Evolutionary conservation across 2,797 vertebrate genomes (phyloP).

Genomic region (Morus bassanus): DNA sequence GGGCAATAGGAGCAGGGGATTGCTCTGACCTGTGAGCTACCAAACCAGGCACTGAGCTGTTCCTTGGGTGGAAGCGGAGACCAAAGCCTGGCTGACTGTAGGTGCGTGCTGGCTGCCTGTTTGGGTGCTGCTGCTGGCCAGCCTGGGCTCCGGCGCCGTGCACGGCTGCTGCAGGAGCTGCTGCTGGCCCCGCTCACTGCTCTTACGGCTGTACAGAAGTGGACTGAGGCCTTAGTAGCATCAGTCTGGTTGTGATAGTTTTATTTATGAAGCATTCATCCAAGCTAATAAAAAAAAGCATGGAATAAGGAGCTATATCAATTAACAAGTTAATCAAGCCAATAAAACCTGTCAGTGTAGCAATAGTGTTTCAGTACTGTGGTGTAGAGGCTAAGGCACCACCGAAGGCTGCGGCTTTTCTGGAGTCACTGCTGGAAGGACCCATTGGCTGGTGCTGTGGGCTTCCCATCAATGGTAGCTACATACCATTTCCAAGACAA

Average conservation of each 20-base stretch:
- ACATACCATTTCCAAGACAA: background rate
- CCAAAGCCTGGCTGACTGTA: background rate
- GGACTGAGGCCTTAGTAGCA: background rate
- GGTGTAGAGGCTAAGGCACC: background rate
- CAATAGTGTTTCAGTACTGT: background rate
- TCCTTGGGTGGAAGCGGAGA: background rate
- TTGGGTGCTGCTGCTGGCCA: background rate
- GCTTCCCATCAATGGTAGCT: background rate
- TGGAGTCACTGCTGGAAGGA: background rate
- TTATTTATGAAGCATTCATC: background rate
- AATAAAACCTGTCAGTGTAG: background rate
- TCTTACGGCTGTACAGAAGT: background rate
- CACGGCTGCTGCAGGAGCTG: background rate
- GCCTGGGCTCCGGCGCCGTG: rapidly evolving
- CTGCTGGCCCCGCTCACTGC: background rate
- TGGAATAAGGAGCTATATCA: background rate
- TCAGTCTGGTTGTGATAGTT: background rate
- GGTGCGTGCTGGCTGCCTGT: background rate
- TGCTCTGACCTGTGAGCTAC: background rate
- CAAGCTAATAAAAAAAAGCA: background rate
- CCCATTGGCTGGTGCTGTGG: rapidly evolving
- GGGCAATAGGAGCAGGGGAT: background rate
- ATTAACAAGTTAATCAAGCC: background rate
- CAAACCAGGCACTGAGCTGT: background rate
- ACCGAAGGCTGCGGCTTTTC: rapidly evolving